Base-by-base conservation (phyloP, 2,113 vertebrate genomes). In the Syngnathus scovelli region DNA sequence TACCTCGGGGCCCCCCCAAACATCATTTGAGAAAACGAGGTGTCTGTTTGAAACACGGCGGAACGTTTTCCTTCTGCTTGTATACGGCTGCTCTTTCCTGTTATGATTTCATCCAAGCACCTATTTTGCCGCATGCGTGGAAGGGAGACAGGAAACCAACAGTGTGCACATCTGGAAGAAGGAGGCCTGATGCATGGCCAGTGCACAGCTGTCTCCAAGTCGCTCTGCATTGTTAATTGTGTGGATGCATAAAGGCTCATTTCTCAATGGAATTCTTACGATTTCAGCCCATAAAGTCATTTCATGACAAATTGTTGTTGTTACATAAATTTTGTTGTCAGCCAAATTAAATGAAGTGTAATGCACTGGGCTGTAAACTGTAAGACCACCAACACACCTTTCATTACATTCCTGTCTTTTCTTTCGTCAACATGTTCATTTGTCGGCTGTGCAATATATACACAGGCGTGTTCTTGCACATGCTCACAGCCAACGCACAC, bases 101-200 rank as follows among this genome's bases (percentile, higher is more conserved):
- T 83, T 82, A 73, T 85, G 83, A 80, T 88, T 84, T 83, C 76
- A 83, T 72, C 70, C 75, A 79, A 78, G 76, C 77, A 84, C 60
- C 68, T 72, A 46, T 71, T 80, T 74, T 75, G 61, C 56, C 38
- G 68, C 21, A 11, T 74, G 74, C 54, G 58, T 58, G 33, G 49
- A 67, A 27, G 13, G 21, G 54, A 58, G 69, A 21, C 61, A 62
- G 11, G 61, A 62, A 62, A 44, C 6, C 51, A 68, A 61, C 59
- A 78, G 72, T 67, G 64, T 67, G 72, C 82, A 86, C 88, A 89
- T 89, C 85, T 90, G 88, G 87, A 84, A 68, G 67, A 33, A 12
- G 52, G 52, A 70, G 65, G n/a, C 19, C 69, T 71, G 79, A 72
- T 67, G 74, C 27, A 43, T 43, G 41, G 72, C 56, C 66, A 79